phyloP scores from a whole-genome alignment of 2,888 invertebrate genomes.

The Temnothorax unifasciatus region DNA sequence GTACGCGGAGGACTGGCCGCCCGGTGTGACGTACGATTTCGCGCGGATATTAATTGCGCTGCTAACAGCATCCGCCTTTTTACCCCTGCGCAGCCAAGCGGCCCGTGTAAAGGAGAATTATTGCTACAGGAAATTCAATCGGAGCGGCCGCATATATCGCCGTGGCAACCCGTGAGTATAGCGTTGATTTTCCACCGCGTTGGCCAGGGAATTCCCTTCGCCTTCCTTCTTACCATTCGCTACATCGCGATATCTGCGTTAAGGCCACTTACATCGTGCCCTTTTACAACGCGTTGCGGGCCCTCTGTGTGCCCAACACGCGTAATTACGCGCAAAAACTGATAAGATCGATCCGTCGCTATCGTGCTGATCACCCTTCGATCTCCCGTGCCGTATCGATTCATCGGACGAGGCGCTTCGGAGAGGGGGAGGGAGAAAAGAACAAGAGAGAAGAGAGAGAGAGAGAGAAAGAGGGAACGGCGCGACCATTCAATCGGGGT shows the following conservation, averaged over 20 bases:
- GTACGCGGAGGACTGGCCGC: constrained; percentile 54
- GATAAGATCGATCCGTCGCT: constrained; percentile 83
- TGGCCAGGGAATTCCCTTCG: constrained; percentile 63
- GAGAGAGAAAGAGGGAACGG: neutral
- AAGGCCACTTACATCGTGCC: constrained; percentile 71
- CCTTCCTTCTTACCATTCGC: neutral
- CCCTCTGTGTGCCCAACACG: constrained; percentile 82
- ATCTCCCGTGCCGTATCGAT: constrained; percentile 83
- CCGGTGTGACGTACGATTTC: constrained; percentile 72
- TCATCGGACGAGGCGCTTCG: constrained; percentile 74
- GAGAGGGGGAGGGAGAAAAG: neutral
- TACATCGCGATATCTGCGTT: constrained; percentile 67
- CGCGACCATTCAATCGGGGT: constrained; percentile 58
- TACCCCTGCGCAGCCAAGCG: constrained; percentile 61
- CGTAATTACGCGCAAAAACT: constrained; percentile 85
- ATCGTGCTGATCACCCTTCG: constrained; percentile 83
- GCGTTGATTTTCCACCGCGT: constrained; percentile 73
- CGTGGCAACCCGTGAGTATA: constrained; percentile 61
- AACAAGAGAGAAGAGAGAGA: neutral
- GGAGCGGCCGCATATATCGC: constrained; percentile 61
- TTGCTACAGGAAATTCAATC: constrained; percentile 78
- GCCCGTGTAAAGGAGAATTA: constrained; percentile 76
- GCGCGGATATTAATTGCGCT: constrained; percentile 75
- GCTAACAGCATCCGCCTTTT: constrained; percentile 78
- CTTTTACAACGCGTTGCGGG: constrained; percentile 65